phyloP scores from a whole-genome alignment of 2,113 vertebrate genomes.

The Otus sunia region DNA sequence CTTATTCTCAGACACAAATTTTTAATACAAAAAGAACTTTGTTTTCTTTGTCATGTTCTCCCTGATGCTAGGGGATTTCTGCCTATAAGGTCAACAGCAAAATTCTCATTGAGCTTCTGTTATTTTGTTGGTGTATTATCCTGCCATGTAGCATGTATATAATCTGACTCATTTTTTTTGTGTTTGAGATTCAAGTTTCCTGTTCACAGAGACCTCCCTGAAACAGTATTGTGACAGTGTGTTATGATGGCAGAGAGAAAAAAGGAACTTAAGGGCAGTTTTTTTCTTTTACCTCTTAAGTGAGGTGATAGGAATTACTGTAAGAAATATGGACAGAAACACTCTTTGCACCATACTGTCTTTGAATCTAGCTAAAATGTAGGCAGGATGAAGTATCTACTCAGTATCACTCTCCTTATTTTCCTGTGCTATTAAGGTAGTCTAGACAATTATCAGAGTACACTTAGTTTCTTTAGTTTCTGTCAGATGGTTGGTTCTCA shows the following conservation, averaged over 20 bases:
- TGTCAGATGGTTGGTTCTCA: background rate
- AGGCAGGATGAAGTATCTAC: background rate
- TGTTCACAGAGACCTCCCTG: background rate
- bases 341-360: background rate
- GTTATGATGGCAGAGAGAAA: background rate
- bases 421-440: background rate
- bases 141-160: background rate
- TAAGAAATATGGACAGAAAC: background rate
- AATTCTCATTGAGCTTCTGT: background rate
- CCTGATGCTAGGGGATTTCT: background rate
- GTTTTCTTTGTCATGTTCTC: background rate
- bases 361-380: background rate
- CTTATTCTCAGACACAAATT: background rate
- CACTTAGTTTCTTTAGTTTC: background rate
- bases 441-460: background rate
- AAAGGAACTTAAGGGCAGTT: background rate
- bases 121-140: background rate
- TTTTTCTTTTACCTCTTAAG: background rate
- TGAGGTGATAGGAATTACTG: background rate
- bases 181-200: background rate
- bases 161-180: background rate
- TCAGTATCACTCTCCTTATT: background rate
- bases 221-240: background rate
- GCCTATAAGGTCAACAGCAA: background rate
- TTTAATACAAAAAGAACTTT: background rate